Evolutionary conservation across 2,888 invertebrate species (phyloP), one percentile per base, ranked within the genome.

Genomic region (Andrena flavipes): DNA sequence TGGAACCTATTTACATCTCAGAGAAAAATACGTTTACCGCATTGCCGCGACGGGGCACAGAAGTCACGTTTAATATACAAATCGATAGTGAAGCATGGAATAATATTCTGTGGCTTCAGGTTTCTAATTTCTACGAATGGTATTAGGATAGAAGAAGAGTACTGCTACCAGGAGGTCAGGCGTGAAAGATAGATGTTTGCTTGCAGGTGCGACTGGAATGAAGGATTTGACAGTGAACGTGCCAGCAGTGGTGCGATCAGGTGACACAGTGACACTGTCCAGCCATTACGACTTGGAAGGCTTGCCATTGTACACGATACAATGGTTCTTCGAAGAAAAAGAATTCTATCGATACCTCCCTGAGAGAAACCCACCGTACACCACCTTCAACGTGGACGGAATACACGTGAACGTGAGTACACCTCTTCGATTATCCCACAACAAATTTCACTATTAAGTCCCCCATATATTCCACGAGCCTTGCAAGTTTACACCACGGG

Each of bases 301-400:
- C 7, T 89, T 87, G 42, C 77, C 88, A 64, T 95, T 97, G 5
- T 97, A 97, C 94, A 96, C 96, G 83, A 96, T 97, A 91, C 96
- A 97, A 93, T 97, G 97, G 97, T 97, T 97, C 94, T 95, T 96
- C 79, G 96, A 96, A 3, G 96, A 96, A 84, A 95, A 95, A 6
- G 97, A 97, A 94, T 97, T 97, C 95, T 97, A 97, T 94, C 95
- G 97, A 90, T 97, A 95, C 91, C 96, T 96, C 81, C 97, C 97
- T 5, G 95, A 96, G 76, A 96, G 97, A 90, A 95, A 95, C 91
- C 97, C 97, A 0, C 96, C 96, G 0, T 96, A 96, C 4, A 95
- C 96, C 93, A 96, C 96, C 48, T 97, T 97, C 89, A 95, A 96
- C 0, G 93, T 96, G 73, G 95, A 96, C 0, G 96, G 96, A 67